Base-by-base conservation (phyloP, 2,888 invertebrate genomes). In the Eupithecia pulchellata region DNA sequence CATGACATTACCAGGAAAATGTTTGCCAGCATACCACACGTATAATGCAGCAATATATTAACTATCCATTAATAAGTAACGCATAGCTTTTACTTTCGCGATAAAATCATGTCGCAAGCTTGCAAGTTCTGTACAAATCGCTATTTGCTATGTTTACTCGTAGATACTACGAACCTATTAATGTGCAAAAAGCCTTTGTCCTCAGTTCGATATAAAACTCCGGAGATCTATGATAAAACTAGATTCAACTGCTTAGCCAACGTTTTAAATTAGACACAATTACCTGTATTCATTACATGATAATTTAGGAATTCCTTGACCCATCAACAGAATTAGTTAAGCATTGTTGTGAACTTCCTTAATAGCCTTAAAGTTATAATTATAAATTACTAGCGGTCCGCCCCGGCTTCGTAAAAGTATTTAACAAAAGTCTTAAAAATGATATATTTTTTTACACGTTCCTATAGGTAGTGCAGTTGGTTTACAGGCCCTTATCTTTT, bases 61-160 rank as follows among this genome's bases (percentile, higher is more conserved):
- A 75, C 63, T 69, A 60, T 68, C 55, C 66, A 66, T 71, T 77
- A 80, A 79, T 77, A 80, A 79, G 81, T 81, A 74, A 80, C 75
- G 71, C 63, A 79, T 83, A 66, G 30, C 66, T 76, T 71, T 69
- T 82, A 86, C 87, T 87, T 88, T 87, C 86, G 83, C 86, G 75
- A 77, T 66, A 77, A 79, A 82, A 81, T 82, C 83, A 80, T 82
- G 79, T 77, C 57, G 57, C 29, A 57, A 29, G 29, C 29, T 57
- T 79, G 75, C 62, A 52, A 75, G 72, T 77, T 73, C 69, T 76
- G 73, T 72, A 78, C 79, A 58, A 42, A 60, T 42, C 65, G 20
- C 11, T 52, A 52, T 52, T 29, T 29, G 17, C 29, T 8, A 57
- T 57, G 17, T 29, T 27, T 57, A n/a, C n/a, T n/a, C n/a, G n/a